Percentiles rank a stretch among this genome's conserved stretches.
Conservation (phyloP, 2,888 invertebrate species). For the Lutraria lutraria region DNA sequence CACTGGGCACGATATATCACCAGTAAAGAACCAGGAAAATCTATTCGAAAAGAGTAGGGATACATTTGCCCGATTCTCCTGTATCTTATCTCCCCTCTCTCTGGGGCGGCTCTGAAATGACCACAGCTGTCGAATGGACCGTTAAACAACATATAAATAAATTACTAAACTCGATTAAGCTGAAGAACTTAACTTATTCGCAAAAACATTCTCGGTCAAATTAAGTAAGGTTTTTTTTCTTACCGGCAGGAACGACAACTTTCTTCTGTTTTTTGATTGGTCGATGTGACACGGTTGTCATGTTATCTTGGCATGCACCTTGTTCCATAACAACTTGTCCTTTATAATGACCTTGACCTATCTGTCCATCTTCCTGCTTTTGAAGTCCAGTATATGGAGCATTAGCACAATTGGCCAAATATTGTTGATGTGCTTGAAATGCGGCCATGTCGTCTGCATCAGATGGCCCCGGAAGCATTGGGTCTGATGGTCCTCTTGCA, state of each 20-base stretch:
- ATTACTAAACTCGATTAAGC: too few species aligned
- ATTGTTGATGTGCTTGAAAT: conserved; percentile 56
- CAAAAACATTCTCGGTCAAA: too few species aligned
- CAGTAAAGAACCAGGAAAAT: too few species aligned
- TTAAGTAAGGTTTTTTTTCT: not conserved
- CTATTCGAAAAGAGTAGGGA: too few species aligned
- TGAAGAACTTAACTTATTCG: too few species aligned
- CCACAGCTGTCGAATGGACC: too few species aligned
- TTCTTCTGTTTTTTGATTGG: conserved; percentile 56
- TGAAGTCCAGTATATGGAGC: not conserved
- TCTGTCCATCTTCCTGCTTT: conserved; percentile 31
- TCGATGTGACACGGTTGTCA: conserved; percentile 23
- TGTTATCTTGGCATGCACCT: not conserved
- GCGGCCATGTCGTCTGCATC: conserved; percentile 68
- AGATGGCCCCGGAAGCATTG: conserved; percentile 65
- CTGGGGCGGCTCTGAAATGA: too few species aligned
- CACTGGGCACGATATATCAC: too few species aligned
- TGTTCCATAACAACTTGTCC: conserved; percentile 10
- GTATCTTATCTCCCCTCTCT: too few species aligned
- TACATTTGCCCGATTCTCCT: too few species aligned
- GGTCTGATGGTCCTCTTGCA: conserved; percentile 51
- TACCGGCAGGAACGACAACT: conserved; percentile 70
- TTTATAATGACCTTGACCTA: conserved; percentile 20
- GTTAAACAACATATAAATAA: too few species aligned
- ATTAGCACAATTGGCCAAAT: conserved; percentile 32